phyloP scores from a whole-genome alignment of 2,797 vertebrate genomes.

The Borostomias antarcticus region DNA sequence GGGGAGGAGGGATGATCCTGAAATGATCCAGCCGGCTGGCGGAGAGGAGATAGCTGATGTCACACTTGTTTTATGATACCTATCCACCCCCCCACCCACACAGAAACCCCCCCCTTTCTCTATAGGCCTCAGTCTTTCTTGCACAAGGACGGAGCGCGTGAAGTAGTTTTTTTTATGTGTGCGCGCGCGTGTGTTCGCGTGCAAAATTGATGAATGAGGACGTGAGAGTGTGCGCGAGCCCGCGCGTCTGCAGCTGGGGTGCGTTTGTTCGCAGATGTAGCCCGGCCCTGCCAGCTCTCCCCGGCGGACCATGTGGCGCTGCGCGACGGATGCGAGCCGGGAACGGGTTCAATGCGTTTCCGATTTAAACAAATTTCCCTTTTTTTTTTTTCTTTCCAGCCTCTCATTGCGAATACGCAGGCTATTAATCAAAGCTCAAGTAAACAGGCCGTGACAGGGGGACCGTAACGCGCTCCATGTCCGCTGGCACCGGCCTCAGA shows the following conservation, averaged over 20 bases:
- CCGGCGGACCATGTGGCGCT: constrained; percentile 31
- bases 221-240: constrained; percentile 25
- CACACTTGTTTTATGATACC: constrained; percentile 39
- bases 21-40: neutral
- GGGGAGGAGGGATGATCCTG: constrained; percentile 32
- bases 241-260: constrained; percentile 40
- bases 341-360: constrained; percentile 33
- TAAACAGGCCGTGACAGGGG: constrained; percentile 50
- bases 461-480: constrained; percentile 31
- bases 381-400: constrained; percentile 27
- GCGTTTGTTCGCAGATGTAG: constrained; percentile 49
- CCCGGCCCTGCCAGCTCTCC: constrained; percentile 31
- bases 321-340: constrained; percentile 25
- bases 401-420: constrained; percentile 36
- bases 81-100: constrained; percentile 29
- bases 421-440: constrained; percentile 58
- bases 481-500: constrained; percentile 45
- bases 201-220: constrained; percentile 45
- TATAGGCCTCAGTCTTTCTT: constrained; percentile 27
- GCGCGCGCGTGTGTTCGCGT: neutral
- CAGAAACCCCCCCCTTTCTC: neutral
- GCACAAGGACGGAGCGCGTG: neutral
- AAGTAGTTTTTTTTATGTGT: neutral
- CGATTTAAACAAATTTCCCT: constrained; percentile 45
- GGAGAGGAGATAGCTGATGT: constrained; percentile 37